These are phyloP conservation scores for Agapornis canus DNA, from an alignment of 2,797 vertebrate genomes.

Conservation along the genomic window DNA sequence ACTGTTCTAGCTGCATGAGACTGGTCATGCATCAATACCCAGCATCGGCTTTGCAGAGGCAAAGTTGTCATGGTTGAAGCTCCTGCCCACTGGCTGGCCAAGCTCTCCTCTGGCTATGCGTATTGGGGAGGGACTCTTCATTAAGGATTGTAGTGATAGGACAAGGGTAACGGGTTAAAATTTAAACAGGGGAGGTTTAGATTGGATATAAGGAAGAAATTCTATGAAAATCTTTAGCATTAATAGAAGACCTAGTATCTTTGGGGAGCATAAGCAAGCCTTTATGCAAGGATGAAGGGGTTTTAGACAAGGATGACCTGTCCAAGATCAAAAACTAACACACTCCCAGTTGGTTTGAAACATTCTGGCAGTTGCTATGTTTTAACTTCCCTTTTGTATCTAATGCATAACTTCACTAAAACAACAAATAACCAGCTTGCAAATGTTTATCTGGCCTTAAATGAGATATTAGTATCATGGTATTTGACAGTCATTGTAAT, in stretches of 20 bases:
- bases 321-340: background rate
- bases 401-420: background rate
- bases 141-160: background rate
- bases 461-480: background rate
- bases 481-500: background rate
- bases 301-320: background rate
- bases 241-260: background rate
- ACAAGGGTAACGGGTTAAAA: background rate
- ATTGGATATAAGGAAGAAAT: too few species aligned
- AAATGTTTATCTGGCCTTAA: constrained; percentile 6
- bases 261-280: background rate
- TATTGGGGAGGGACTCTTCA: background rate
- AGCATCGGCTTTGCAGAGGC: background rate
- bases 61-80: background rate
- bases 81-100: background rate
- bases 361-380: background rate
- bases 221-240: background rate
- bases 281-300: background rate
- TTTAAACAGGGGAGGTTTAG: too few species aligned
- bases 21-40: fast-evolving
- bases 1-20: fast-evolving
- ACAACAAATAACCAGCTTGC: background rate
- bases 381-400: background rate
- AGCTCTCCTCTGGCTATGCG: fast-evolving
- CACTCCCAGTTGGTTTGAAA: background rate